phyloP scores from a whole-genome alignment of 2,888 invertebrate genomes.

The Lymantria dispar region DNA sequence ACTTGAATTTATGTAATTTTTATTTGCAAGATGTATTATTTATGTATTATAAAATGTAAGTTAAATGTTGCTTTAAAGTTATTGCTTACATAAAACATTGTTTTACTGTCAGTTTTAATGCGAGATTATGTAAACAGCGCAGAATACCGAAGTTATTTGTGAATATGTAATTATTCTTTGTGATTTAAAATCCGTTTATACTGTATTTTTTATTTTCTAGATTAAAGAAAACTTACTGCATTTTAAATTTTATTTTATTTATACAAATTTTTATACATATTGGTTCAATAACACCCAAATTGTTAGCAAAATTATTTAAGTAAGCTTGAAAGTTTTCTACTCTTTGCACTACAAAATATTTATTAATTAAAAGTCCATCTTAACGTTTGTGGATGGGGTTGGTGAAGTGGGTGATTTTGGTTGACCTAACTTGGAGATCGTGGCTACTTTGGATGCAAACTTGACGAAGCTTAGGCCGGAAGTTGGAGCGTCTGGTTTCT shows the following conservation, averaged over 20 bases:
- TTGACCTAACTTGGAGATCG: slow-evolving; percentile 62
- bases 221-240: slow-evolving; percentile 81
- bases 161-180: slow-evolving; percentile 83
- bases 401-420: slow-evolving; percentile 67
- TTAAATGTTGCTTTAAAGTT: slow-evolving; percentile 80
- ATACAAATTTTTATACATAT: background rate
- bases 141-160: slow-evolving; percentile 76
- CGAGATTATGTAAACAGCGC: slow-evolving; percentile 66
- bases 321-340: no score
- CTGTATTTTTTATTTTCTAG: slow-evolving; percentile 82
- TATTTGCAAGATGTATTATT: slow-evolving; percentile 81
- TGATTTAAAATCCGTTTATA: slow-evolving; percentile 82
- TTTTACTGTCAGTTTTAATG: slow-evolving; percentile 71
- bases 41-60: slow-evolving; percentile 79
- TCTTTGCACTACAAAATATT: no score
- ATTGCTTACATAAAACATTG: slow-evolving; percentile 70
- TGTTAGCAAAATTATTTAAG: no score
- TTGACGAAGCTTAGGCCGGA: slow-evolving; percentile 68
- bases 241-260: slow-evolving; percentile 44
- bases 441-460: slow-evolving; percentile 71
- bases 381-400: slow-evolving; percentile 51
- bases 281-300: background rate
- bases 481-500: slow-evolving; percentile 64
- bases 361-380: slow-evolving; percentile 60
- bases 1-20: slow-evolving; percentile 80